Conservation (phyloP, 1,140 invertebrate genomes). For the Vanessa atalanta region DNA sequence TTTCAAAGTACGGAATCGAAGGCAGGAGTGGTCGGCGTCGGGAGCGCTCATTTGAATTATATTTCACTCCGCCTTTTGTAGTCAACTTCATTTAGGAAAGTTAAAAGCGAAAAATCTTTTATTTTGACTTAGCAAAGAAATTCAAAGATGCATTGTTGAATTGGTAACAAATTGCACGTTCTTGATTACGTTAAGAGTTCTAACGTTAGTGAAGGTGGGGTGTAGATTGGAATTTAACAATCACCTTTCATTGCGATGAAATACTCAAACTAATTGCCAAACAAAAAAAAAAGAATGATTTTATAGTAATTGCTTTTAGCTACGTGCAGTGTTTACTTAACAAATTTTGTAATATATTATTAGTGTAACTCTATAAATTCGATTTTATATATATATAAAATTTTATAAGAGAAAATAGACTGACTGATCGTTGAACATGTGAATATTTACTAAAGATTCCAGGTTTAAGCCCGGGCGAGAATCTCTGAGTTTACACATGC, state of each 20-base stretch:
- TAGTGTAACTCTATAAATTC: no score
- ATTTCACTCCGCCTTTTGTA: slow-evolving; percentile 73
- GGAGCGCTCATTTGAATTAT: slow-evolving; percentile 74
- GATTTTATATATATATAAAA: no score
- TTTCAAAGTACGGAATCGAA: slow-evolving; percentile 71
- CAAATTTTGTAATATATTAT: no score
- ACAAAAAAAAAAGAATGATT: background rate
- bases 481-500: no score
- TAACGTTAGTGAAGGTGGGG: slow-evolving; percentile 39
- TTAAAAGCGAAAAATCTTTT: slow-evolving; percentile 70
- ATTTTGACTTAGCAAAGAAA: slow-evolving; percentile 64
- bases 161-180: slow-evolving; percentile 75
- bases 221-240: slow-evolving; percentile 61
- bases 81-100: slow-evolving; percentile 78
- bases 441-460: no score
- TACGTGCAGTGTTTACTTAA: background rate
- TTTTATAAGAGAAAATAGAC: no score
- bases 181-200: slow-evolving; percentile 72
- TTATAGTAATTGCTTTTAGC: background rate
- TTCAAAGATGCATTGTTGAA: slow-evolving; percentile 79
- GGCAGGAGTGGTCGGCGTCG: slow-evolving; percentile 57
- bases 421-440: no score
- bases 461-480: no score
- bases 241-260: slow-evolving; percentile 26
- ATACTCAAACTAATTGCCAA: background rate